Base-by-base conservation (phyloP, 2,888 invertebrate genomes). In the Hartigia nigra region DNA sequence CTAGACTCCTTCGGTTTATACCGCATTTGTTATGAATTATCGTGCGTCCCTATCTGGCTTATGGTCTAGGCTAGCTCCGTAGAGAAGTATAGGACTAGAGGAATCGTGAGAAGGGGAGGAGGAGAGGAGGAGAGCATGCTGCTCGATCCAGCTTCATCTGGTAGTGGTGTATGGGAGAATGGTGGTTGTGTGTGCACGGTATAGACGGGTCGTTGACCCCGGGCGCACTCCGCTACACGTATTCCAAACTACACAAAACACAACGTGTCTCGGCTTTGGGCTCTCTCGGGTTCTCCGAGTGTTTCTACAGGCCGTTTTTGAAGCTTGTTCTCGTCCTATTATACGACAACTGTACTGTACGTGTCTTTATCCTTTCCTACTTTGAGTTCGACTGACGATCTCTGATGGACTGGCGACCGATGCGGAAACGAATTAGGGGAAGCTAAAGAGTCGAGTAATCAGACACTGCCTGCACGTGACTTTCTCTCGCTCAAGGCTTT, bases 121-220 rank as follows among this genome's bases (percentile, higher is more conserved):
- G 77, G 70, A 74, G 81, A 76, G 75, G 81, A 78, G 78, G 76
- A 79, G 81, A 82, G 55, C 55, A 55, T 23, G 55, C 55, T 55
- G 55, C 55, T 55, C 55, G 83, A 84, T 85, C 84, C 84, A 85
- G 86, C 86, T 88, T 85, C 87, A 89, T 89, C 88, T 89, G 88
- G 87, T 87, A 85, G 88, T 87, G 83, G 86, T 88, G 84, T 84
- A 84, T 85, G 84, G 83, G 79, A 83, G 86, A 32, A 72, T 86
- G 86, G 85, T 83, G 86, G 84, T 82, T 82, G 81, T 84, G 81
- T 84, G 82, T 85, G 86, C 83, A 84, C 81, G 87, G 86, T 84
- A 87, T 87, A 90, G 89, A 90, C 90, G 88, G 91, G 90, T 90
- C 91, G 86, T 89, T 88, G 90, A 90, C 90, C 91, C 82, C 87